A percentile compares a stretch with the other conserved stretches of the same genome.
These are phyloP conservation scores for Montipora sp. DNA, from an alignment of 64 coral and sea anemone genomes.

Conservation along the genomic window DNA sequence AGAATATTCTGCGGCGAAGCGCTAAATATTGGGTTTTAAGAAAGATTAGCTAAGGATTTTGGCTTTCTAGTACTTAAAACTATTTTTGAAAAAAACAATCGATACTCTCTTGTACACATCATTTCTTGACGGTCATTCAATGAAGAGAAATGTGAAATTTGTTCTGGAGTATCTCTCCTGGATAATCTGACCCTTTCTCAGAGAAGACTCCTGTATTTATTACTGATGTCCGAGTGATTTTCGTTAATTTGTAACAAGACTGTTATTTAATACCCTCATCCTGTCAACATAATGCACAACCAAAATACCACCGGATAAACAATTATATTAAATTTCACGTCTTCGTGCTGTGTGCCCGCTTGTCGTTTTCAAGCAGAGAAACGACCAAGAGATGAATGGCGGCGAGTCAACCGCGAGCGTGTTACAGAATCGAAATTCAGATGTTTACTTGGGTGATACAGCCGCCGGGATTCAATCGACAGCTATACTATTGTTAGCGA, in stretches of 20 bases:
- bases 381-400: background rate
- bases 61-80: background rate
- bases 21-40: background rate
- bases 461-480: slow-evolving; percentile 33
- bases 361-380: background rate
- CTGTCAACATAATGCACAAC: slow-evolving; percentile 16
- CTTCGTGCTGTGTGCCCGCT: background rate
- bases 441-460: background rate
- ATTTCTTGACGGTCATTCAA: background rate
- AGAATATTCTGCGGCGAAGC: background rate
- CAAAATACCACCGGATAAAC: slow-evolving; percentile 21
- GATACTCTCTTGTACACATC: background rate
- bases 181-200: background rate
- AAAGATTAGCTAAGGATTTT: background rate
- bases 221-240: slow-evolving; percentile 4
- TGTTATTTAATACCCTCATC: slow-evolving; percentile 26
- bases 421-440: background rate
- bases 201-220: background rate
- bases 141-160: background rate
- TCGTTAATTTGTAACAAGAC: slow-evolving; percentile 49
- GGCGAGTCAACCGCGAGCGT: background rate
- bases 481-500: slow-evolving; percentile 65
- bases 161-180: background rate
- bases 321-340: slow-evolving; percentile 58
- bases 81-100: background rate